A percentile compares a stretch with the other conserved stretches of the same genome.
These are phyloP conservation scores for Ophion slaviceki DNA, from an alignment of 2,888 invertebrate genomes.

Conservation along the genomic window DNA sequence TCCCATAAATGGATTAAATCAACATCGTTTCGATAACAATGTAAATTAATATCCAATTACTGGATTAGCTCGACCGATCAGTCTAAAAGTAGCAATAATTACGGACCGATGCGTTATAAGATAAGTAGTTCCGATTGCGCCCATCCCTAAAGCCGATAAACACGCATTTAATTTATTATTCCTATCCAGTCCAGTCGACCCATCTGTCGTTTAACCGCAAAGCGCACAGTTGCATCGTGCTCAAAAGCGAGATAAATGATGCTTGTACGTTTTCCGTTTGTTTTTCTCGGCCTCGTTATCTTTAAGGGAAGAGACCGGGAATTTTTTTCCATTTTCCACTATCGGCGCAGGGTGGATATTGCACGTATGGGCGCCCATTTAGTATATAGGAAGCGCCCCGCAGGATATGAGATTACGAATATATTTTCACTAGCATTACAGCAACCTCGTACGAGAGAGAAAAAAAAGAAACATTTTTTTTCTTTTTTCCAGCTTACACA, in stretches of 20 bases:
- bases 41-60: neutral
- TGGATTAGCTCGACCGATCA: neutral
- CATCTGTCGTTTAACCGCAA: conserved; percentile 47
- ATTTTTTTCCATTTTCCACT: neutral
- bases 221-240: neutral
- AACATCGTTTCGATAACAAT: neutral
- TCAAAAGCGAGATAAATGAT: conserved; percentile 28
- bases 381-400: neutral
- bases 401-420: conserved; percentile 51
- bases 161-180: conserved; percentile 52
- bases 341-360: too few species aligned
- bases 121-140: neutral
- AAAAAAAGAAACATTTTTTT: too few species aligned
- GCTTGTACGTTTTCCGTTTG: conserved; percentile 57
- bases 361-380: neutral
- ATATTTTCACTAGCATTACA: conserved; percentile 35
- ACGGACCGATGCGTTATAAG: neutral
- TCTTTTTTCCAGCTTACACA: too few species aligned
- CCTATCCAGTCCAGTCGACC: conserved; percentile 34
- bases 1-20: too few species aligned
- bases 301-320: conserved; percentile 51
- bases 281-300: conserved; percentile 59
- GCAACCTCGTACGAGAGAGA: too few species aligned
- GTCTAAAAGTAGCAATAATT: neutral
- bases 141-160: neutral